Evolutionary conservation across 2,113 vertebrate species (phyloP).

Genomic region (Boleophthalmus pectinirostris): DNA sequence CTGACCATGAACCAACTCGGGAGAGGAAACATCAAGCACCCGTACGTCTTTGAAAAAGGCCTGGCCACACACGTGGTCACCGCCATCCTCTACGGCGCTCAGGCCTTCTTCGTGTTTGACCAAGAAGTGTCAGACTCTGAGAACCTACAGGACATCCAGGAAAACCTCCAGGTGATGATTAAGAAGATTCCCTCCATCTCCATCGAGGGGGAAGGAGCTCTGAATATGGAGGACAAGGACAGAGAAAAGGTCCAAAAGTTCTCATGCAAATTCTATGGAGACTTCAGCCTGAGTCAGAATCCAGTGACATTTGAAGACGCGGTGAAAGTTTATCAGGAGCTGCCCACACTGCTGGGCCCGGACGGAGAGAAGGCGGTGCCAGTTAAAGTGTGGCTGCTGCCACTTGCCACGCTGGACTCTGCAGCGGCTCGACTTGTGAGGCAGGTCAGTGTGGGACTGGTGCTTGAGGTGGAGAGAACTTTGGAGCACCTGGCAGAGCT

Average conservation of each 20-base stretch:
- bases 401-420: not conserved
- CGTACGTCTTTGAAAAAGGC: not conserved
- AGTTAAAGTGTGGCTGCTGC: not conserved
- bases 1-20: not conserved
- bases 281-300: not conserved
- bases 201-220: not conserved
- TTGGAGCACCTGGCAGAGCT: not conserved
- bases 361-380: not conserved
- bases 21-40: not conserved
- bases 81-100: not conserved
- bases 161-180: not conserved
- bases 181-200: not conserved
- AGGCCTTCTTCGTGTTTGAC: not conserved
- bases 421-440: not conserved
- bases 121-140: not conserved
- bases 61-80: not conserved
- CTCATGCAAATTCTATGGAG: not conserved
- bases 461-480: not conserved
- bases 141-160: not conserved
- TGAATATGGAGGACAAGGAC: not conserved
- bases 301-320: not conserved
- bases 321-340: not conserved
- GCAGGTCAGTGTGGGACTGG: not conserved
- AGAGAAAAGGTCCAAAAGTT: not conserved
- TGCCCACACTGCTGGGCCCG: not conserved